These are phyloP conservation scores for Chanos chanos DNA, from an alignment of 2,797 vertebrate species.

Conservation along the genomic window DNA sequence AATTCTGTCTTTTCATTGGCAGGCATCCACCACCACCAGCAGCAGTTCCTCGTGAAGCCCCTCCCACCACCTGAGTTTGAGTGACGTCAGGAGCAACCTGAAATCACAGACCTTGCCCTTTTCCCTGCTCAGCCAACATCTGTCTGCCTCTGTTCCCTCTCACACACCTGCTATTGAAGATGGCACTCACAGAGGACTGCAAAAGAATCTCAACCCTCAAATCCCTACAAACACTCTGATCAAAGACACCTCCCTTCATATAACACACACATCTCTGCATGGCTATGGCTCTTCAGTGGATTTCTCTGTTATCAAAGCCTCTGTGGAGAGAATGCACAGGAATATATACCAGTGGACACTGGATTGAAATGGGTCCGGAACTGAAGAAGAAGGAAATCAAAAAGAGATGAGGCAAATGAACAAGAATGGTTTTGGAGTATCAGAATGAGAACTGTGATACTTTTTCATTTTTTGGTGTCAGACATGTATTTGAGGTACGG, in stretches of 20 bases:
- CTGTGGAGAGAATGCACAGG: background rate
- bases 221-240: too few species aligned
- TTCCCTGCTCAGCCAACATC: conserved; percentile 2
- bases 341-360: background rate
- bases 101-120: conserved; percentile 32
- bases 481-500: too few species aligned
- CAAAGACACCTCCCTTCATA: conserved; percentile 33
- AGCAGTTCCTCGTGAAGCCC: conserved; percentile 66
- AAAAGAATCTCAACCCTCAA: background rate
- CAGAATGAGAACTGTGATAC: too few species aligned
- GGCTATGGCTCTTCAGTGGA: conserved; percentile 43
- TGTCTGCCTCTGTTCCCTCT: conserved; percentile 26
- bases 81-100: conserved; percentile 31
- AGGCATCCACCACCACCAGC: conserved; percentile 68
- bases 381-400: too few species aligned
- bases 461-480: too few species aligned
- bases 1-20: conserved; percentile 47
- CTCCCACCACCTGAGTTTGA: conserved; percentile 23
- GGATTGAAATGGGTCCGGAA: background rate
- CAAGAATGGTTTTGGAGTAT: too few species aligned
- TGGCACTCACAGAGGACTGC: background rate
- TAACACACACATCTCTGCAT: conserved; percentile 65
- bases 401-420: too few species aligned
- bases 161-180: conserved; percentile 48
- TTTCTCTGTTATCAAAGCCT: background rate